phyloP scores from a whole-genome alignment of 2,113 vertebrate genomes.

The Falco punctatus region DNA sequence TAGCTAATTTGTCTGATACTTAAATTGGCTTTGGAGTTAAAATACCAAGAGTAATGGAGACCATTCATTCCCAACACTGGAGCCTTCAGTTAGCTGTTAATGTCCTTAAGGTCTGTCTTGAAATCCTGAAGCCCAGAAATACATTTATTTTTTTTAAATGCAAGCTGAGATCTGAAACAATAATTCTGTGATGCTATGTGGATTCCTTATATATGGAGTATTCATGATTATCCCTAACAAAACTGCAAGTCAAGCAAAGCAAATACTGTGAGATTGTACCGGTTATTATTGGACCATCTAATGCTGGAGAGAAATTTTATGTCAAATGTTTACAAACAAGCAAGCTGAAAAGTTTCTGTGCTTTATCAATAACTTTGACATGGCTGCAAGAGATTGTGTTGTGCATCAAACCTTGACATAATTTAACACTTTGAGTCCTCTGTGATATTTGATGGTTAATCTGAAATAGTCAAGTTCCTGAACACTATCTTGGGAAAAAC shows the following conservation, averaged over 20 bases:
- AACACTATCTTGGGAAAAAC: not conserved
- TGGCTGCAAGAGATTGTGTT: not conserved
- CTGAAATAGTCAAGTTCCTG: not conserved
- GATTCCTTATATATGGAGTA: not conserved
- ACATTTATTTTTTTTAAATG: not conserved
- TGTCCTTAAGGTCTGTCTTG: not conserved
- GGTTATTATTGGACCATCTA: not conserved
- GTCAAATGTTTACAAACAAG: not conserved
- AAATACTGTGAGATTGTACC: not conserved
- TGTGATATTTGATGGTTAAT: not conserved
- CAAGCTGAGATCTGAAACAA: not conserved
- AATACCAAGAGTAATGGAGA: not conserved
- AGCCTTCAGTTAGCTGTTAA: not conserved
- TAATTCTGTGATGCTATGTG: not conserved
- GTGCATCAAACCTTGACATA: not conserved
- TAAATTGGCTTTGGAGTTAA: not conserved
- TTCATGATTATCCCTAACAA: accelerated
- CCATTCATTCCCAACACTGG: not conserved
- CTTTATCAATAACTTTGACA: not conserved
- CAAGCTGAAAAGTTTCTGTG: not conserved
- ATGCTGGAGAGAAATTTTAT: not conserved
- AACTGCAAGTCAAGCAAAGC: not conserved
- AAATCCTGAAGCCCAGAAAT: not conserved
- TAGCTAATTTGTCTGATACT: not conserved
- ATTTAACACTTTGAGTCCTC: not conserved